phyloP scores from a whole-genome alignment of 1,140 invertebrate species.

The Drosophila pallidifrons region DNA sequence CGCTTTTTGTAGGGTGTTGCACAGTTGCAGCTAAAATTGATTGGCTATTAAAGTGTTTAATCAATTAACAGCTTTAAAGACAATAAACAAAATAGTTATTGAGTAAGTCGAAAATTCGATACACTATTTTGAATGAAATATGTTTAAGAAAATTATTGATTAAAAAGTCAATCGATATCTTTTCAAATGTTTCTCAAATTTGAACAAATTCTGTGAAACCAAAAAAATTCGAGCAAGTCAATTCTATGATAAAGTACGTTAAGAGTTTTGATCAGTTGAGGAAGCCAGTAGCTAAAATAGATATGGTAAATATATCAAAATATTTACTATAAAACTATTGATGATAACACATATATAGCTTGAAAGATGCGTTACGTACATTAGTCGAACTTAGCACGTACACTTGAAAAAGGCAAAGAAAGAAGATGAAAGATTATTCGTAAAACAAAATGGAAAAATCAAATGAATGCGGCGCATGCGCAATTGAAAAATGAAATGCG shows the following conservation, averaged over 20 bases:
- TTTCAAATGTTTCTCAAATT: too few relatives aligned
- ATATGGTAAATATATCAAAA: neutral
- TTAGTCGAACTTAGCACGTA: neutral
- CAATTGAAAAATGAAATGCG: conserved; percentile 72
- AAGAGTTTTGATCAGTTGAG: neutral
- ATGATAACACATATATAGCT: neutral
- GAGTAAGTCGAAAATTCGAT: neutral
- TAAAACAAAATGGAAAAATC: conserved; percentile 27
- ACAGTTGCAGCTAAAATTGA: conserved; percentile 53
- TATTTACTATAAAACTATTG: neutral
- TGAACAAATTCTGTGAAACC: too few relatives aligned
- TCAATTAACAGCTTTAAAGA: conserved; percentile 50
- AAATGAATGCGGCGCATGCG: conserved; percentile 58
- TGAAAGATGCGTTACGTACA: conserved; percentile 2
- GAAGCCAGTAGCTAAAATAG: neutral
- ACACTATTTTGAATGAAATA: too few relatives aligned
- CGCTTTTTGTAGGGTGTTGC: conserved; percentile 39
- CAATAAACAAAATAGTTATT: conserved; percentile 36
- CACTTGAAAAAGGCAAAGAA: conserved; percentile 10
- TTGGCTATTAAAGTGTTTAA: conserved; percentile 54
- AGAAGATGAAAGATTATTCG: conserved; percentile 7
- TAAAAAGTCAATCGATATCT: too few relatives aligned
- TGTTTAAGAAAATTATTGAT: too few relatives aligned
- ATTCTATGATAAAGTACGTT: too few relatives aligned
- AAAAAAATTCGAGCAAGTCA: too few relatives aligned